Conservation (phyloP, 2,888 invertebrate species). For the Osedax fenrisi region DNA sequence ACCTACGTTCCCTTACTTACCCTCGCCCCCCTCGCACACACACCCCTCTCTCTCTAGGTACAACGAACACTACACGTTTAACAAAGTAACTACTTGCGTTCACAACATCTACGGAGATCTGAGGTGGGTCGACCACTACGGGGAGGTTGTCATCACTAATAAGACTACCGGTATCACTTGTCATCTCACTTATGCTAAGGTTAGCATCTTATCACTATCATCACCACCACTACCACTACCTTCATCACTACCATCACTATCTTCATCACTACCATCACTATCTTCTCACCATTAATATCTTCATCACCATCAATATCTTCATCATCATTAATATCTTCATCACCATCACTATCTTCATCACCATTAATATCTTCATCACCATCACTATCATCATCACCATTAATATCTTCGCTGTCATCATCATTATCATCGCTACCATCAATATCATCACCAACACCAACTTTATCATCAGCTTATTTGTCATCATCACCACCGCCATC, state of each 20-base stretch:
- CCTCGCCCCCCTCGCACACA: neutral
- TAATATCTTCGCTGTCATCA: too few species aligned
- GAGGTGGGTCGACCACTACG: slow-evolving; percentile 75
- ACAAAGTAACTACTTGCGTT: slow-evolving; percentile 73
- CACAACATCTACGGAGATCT: slow-evolving; percentile 72
- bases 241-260: too few species aligned
- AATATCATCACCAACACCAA: too few species aligned
- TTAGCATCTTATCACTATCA: slow-evolving; percentile 43
- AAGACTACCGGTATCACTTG: slow-evolving; percentile 57
- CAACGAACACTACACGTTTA: slow-evolving; percentile 65
- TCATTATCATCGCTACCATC: too few species aligned
- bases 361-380: too few species aligned
- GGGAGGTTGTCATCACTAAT: slow-evolving; percentile 61
- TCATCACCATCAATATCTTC: neutral
- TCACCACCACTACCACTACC: neutral
- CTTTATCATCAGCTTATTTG: too few species aligned
- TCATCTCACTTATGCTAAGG: slow-evolving; percentile 70
- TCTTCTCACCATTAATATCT: neutral
- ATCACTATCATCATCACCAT: too few species aligned
- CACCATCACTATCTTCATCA: too few species aligned
- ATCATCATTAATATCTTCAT: too few species aligned
- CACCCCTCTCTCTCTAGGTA: slow-evolving; percentile 49
- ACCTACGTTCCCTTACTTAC: too few species aligned
- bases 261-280: neutral
- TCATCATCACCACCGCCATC: too few species aligned